These are phyloP conservation scores for Syngnathus floridae DNA, from an alignment of 2,113 vertebrate species.

Conservation along the genomic window DNA sequence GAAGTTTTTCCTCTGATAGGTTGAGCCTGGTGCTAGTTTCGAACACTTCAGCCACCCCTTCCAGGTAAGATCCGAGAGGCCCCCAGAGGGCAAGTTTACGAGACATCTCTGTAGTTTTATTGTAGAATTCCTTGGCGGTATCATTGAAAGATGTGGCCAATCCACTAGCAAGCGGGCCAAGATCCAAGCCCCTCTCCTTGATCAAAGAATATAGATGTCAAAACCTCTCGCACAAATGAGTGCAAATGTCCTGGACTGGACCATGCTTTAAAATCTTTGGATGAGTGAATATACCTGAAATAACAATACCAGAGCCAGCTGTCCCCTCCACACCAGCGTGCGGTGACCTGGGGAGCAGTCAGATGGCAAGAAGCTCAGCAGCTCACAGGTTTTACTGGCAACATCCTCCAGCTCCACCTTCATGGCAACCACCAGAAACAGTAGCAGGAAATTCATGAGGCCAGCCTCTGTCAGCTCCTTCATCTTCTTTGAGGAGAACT, in stretches of 20 bases:
- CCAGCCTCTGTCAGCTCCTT: slow-evolving; percentile 86
- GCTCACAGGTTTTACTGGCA: slow-evolving; percentile 76
- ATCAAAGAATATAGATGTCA: neutral
- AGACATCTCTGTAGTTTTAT: slow-evolving; percentile 76
- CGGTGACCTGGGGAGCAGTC: slow-evolving; percentile 63
- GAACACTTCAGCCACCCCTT: slow-evolving; percentile 88
- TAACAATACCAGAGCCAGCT: slow-evolving; percentile 82
- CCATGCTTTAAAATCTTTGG: neutral
- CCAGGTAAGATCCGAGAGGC: slow-evolving; percentile 83
- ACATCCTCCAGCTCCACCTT: slow-evolving; percentile 84
- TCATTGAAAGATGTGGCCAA: slow-evolving; percentile 77
- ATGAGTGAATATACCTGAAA: slow-evolving; percentile 59
- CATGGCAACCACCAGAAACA: slow-evolving; percentile 82
- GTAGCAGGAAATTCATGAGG: slow-evolving; percentile 85
- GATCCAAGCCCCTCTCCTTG: slow-evolving; percentile 83
- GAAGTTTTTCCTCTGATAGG: slow-evolving; percentile 86
- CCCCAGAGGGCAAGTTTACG: slow-evolving; percentile 84
- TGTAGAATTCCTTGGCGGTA: slow-evolving; percentile 87
- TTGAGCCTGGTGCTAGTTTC: slow-evolving; percentile 79
- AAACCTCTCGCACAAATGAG: neutral
- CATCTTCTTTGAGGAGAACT: slow-evolving; percentile 91
- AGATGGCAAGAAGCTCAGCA: slow-evolving; percentile 75
- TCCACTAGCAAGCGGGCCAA: slow-evolving; percentile 76
- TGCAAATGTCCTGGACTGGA: neutral
- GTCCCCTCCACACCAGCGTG: slow-evolving; percentile 85